These are phyloP conservation scores for Penelope pileata DNA, from an alignment of 2,113 vertebrate species.

Conservation along the genomic window DNA sequence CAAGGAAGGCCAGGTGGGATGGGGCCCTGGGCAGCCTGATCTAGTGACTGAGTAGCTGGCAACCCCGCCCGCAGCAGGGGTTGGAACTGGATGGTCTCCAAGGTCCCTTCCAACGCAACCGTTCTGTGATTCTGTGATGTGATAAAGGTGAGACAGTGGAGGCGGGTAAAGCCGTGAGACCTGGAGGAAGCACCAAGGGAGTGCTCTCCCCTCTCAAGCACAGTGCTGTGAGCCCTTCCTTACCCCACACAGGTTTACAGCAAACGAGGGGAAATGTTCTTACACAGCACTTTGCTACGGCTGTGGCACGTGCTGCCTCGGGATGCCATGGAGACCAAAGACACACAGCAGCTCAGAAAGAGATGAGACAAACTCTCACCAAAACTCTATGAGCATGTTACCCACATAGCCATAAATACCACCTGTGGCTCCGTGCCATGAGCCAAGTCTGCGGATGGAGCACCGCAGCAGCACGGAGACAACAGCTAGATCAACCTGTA, in stretches of 20 bases:
- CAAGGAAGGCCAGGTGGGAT: too few relatives aligned
- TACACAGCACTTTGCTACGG: neutral
- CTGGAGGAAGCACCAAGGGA: neutral
- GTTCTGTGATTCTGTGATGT: too few relatives aligned
- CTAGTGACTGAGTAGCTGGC: too few relatives aligned
- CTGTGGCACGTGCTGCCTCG: neutral
- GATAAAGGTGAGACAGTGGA: too few relatives aligned
- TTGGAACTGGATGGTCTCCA: too few relatives aligned
- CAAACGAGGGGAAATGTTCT: neutral
- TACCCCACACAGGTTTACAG: neutral
- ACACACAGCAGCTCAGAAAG: neutral
- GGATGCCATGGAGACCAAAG: constrained; percentile 1
- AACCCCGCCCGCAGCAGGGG: too few relatives aligned
- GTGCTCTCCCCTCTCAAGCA: too few relatives aligned
- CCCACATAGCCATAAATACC: fast-evolving
- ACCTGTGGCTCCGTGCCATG: neutral
- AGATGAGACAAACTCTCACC: neutral
- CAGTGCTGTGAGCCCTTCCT: neutral
- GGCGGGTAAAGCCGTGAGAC: neutral
- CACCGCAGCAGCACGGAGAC: too few relatives aligned
- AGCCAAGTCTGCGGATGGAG: neutral
- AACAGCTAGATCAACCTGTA: too few relatives aligned
- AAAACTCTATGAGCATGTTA: fast-evolving
- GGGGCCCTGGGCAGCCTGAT: too few relatives aligned
- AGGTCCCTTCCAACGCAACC: too few relatives aligned